Conservation (phyloP, 2,797 vertebrate genomes). For the Channallabes apus region DNA sequence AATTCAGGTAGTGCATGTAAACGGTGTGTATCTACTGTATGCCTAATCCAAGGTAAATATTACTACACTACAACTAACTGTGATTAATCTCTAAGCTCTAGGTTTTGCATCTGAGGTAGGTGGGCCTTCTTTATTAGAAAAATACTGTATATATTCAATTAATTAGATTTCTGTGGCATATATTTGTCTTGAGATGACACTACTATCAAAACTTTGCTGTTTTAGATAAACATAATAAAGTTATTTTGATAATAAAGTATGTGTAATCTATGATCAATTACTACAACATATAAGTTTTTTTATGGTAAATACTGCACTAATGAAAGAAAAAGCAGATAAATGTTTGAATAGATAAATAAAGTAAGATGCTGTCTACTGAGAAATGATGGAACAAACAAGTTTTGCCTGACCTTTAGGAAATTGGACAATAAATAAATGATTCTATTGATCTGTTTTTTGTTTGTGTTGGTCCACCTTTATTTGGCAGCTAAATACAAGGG, state of each 20-base stretch:
- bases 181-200: too few relatives aligned
- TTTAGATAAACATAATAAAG: too few relatives aligned
- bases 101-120: background rate
- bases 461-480: background rate
- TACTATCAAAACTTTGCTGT: too few relatives aligned
- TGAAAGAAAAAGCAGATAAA: background rate
- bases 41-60: background rate
- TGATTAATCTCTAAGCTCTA: conserved; percentile 1
- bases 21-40: background rate
- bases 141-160: background rate
- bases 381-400: background rate
- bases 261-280: too few relatives aligned
- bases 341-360: too few relatives aligned
- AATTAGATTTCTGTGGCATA: too few relatives aligned
- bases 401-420: background rate
- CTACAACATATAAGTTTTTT: too few relatives aligned
- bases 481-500: background rate
- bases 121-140: background rate
- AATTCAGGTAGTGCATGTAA: background rate
- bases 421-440: background rate
- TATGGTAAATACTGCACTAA: background rate
- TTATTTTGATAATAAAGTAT: too few relatives aligned
- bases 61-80: background rate
- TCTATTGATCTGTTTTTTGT: background rate
- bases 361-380: background rate